phyloP scores from a whole-genome alignment of 2,888 invertebrate species.

The Timema cristinae region DNA sequence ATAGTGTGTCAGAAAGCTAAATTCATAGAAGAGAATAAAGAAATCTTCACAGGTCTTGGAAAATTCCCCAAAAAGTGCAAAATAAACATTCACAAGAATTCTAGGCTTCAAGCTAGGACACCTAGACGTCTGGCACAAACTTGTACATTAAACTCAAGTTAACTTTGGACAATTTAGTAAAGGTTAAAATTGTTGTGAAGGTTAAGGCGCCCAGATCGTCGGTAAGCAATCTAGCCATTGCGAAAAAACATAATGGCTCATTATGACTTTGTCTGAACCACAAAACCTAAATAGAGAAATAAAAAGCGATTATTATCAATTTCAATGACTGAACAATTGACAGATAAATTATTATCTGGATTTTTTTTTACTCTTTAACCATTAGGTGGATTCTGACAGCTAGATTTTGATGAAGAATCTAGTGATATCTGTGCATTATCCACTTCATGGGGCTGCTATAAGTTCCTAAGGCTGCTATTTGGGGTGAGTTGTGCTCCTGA shows the following conservation, averaged over 20 bases:
- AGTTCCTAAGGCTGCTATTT: too few species aligned
- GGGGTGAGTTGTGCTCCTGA: too few species aligned
- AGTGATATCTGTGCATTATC: too few species aligned
- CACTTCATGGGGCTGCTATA: too few species aligned
- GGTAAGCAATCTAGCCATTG: background rate
- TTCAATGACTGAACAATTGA: background rate
- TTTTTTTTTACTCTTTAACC: background rate
- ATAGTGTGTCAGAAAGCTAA: background rate
- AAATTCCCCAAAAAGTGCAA: too few species aligned
- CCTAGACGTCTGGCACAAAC: too few species aligned
- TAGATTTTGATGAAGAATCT: too few species aligned
- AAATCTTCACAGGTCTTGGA: background rate
- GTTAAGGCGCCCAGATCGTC: background rate
- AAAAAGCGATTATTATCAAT: background rate
- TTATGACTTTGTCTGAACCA: background rate
- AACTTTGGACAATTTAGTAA: background rate
- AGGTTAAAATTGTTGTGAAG: background rate
- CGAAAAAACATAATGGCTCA: background rate
- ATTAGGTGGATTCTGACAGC: background rate
- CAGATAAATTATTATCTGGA: background rate
- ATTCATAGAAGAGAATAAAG: slow-evolving; percentile 11
- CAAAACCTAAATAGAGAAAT: background rate
- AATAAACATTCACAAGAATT: too few species aligned
- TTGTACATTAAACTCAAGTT: background rate
- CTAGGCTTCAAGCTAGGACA: too few species aligned